These are phyloP conservation scores for Lindbergichthys nudifrons DNA, from an alignment of 2,797 vertebrate species.

Conservation along the genomic window DNA sequence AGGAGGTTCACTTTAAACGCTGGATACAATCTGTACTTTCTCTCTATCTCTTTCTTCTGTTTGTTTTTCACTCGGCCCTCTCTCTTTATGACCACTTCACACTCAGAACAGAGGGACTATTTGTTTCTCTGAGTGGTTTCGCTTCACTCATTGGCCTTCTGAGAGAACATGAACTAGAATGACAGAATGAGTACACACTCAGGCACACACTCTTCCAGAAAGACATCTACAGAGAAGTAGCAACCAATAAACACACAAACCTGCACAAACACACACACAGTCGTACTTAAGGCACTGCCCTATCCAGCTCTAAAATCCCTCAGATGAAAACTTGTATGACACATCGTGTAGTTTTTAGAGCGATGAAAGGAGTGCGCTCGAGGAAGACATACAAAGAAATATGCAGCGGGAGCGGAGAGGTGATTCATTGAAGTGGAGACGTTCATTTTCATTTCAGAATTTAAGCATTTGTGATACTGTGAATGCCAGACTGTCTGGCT, in stretches of 20 bases:
- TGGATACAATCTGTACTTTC: slow-evolving; percentile 5
- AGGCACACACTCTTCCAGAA: slow-evolving; percentile 44
- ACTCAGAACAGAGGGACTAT: slow-evolving; percentile 69
- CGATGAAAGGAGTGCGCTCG: slow-evolving; percentile 28
- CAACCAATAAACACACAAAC: slow-evolving; percentile 29
- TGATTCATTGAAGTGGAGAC: slow-evolving; percentile 46
- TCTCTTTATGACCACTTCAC: slow-evolving; percentile 68
- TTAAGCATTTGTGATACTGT: slow-evolving; percentile 22
- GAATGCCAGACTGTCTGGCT: slow-evolving; percentile 36
- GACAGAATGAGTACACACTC: slow-evolving; percentile 72
- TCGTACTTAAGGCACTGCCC: background rate
- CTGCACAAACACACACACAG: slow-evolving; percentile 4
- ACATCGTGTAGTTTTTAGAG: slow-evolving; percentile 36
- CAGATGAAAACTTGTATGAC: slow-evolving; percentile 23
- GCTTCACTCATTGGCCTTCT: slow-evolving; percentile 72
- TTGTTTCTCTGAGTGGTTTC: slow-evolving; percentile 78
- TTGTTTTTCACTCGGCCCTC: slow-evolving; percentile 42
- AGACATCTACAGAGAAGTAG: slow-evolving; percentile 52
- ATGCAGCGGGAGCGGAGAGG: slow-evolving; percentile 12
- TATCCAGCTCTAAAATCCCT: slow-evolving; percentile 13
- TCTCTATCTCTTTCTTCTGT: too few species aligned
- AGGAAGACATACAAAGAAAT: slow-evolving; percentile 29
- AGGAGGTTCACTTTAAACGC: slow-evolving; percentile 11
- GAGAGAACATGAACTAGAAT: slow-evolving; percentile 57
- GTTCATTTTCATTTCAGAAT: slow-evolving; percentile 42